Conservation (phyloP, 2,888 invertebrate species). For the Electrophaes corylata region DNA sequence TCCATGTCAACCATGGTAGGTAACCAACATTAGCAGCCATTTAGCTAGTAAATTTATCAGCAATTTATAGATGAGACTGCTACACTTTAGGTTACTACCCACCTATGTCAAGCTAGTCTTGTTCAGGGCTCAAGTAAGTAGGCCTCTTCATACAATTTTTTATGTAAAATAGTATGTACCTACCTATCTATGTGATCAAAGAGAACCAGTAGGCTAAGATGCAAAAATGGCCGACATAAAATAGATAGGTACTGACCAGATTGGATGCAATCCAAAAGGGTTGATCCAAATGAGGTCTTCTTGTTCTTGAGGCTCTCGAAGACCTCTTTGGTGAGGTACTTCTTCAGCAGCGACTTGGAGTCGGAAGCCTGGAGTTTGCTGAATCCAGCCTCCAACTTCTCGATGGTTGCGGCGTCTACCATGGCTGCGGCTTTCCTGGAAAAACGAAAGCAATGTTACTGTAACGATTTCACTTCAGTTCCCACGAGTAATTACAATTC, state of each 20-base stretch:
- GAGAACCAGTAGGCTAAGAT: conserved; percentile 4
- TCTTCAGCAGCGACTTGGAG: conserved; percentile 98
- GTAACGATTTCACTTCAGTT: conserved; percentile 25
- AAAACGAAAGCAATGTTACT: conserved; percentile 47
- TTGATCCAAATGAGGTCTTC: conserved; percentile 97
- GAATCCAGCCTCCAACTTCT: conserved; percentile 96
- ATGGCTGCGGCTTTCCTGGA: conserved; percentile 90
- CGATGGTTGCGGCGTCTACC: conserved; percentile 96
- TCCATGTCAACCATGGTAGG: no score
- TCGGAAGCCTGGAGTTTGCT: conserved; percentile 94
- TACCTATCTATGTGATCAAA: neutral
- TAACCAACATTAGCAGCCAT: no score
- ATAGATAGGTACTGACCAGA: conserved; percentile 86
- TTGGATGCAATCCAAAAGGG: conserved; percentile 96
- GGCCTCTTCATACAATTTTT: no score
- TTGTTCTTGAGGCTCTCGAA: conserved; percentile 96
- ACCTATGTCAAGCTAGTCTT: no score
- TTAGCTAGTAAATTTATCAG: no score
- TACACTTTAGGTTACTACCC: no score
- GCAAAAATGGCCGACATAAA: conserved; percentile 23
- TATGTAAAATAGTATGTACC: neutral
- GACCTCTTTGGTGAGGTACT: conserved; percentile 95
- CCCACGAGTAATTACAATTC: conserved; percentile 34
- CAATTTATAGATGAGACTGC: no score
- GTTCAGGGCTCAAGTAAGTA: no score